A percentile compares a stretch with the other conserved stretches of the same genome.
Evolutionary conservation across 2,888 invertebrate genomes (phyloP).

Genomic region (Hyposoter didymator): DNA sequence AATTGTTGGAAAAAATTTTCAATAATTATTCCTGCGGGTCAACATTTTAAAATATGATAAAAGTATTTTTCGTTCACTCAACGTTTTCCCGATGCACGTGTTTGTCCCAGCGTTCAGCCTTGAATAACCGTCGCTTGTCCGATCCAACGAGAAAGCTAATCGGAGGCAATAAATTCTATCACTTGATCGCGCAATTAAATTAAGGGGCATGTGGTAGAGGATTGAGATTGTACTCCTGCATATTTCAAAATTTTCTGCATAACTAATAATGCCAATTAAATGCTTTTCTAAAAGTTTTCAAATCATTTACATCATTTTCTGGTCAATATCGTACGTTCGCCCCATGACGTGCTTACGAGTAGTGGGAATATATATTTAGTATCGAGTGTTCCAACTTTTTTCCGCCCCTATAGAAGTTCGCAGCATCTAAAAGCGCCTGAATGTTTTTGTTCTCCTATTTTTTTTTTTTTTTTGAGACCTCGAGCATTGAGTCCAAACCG

Average conservation of each 20-base stretch:
- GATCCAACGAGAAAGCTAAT: slow-evolving; percentile 77
- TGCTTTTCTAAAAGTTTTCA: slow-evolving; percentile 19
- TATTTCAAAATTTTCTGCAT: slow-evolving; percentile 50
- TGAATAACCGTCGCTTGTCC: slow-evolving; percentile 77
- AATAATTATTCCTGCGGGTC: neutral
- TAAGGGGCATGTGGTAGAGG: slow-evolving; percentile 73
- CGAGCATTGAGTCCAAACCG: slow-evolving; percentile 68
- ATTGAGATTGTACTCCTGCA: slow-evolving; percentile 14
- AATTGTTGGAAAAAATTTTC: neutral
- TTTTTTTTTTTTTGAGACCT: neutral
- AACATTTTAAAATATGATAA: neutral
- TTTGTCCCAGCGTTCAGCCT: slow-evolving; percentile 70
- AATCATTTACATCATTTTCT: neutral
- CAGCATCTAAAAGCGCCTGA: neutral
- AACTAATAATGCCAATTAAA: slow-evolving; percentile 37
- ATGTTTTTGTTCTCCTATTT: neutral
- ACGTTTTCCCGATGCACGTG: neutral
- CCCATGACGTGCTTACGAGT: neutral
- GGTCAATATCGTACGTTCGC: neutral
- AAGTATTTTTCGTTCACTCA: neutral
- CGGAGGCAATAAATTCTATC: slow-evolving; percentile 79
- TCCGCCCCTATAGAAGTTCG: neutral
- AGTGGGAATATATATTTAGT: too few species aligned
- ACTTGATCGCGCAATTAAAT: slow-evolving; percentile 76
- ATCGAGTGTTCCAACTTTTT: neutral